Evolutionary conservation across 2,888 invertebrate species (phyloP).

Genomic region (Notocelia uddmanniana): DNA sequence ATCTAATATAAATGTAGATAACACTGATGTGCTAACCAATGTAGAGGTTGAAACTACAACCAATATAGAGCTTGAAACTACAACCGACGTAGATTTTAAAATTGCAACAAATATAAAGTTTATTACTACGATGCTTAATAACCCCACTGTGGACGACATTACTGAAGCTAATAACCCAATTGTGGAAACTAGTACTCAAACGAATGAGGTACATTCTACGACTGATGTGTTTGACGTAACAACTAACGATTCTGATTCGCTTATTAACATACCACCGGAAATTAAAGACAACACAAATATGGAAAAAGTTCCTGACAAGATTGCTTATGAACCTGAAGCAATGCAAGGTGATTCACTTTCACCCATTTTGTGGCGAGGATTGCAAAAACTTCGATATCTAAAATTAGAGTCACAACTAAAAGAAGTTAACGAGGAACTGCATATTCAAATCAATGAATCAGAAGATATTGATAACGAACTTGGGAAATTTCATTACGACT

Average conservation of each 20-base stretch:
- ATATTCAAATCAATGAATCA: constrained; percentile 72
- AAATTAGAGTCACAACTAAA: constrained; percentile 72
- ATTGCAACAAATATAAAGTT: not conserved
- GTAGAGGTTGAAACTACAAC: constrained; percentile 52
- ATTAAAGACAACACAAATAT: constrained; percentile 49
- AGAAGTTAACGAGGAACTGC: constrained; percentile 72
- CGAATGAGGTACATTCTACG: constrained; percentile 44
- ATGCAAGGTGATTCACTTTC: constrained; percentile 79
- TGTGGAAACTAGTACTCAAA: constrained; percentile 48
- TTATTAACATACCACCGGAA: constrained; percentile 59
- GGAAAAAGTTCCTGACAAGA: constrained; percentile 50
- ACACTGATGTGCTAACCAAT: constrained; percentile 70
- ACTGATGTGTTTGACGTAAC: constrained; percentile 46
- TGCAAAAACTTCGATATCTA: constrained; percentile 75
- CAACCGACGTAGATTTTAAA: constrained; percentile 44
- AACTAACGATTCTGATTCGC: constrained; percentile 50
- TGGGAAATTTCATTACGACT: constrained; percentile 70
- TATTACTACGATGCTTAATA: constrained; percentile 10
- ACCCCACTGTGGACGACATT: not conserved
- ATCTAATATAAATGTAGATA: constrained; percentile 62
- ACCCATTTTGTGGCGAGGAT: constrained; percentile 74
- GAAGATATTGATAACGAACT: constrained; percentile 61
- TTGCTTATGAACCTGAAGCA: constrained; percentile 75
- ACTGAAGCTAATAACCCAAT: constrained; percentile 32
- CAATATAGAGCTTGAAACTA: constrained; percentile 45